phyloP scores from a whole-genome alignment of 2,888 invertebrate species.

The Antitype chi region DNA sequence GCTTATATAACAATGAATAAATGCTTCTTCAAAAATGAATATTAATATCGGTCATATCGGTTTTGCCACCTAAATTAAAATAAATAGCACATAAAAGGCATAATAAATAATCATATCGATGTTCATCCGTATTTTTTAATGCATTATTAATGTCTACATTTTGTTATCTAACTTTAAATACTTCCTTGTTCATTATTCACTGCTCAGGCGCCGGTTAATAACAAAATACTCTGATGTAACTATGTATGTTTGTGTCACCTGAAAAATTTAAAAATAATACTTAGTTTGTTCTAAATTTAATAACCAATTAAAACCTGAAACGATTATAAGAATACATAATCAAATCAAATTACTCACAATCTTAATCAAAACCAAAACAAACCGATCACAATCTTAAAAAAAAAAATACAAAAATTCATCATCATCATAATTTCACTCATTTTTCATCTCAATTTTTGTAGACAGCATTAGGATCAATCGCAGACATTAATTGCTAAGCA shows the following conservation, averaged over 20 bases:
- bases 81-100: background rate
- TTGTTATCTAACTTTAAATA: constrained; percentile 23
- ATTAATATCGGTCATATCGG: constrained; percentile 14
- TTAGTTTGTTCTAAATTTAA: background rate
- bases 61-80: background rate
- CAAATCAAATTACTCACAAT: background rate
- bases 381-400: no score
- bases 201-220: background rate
- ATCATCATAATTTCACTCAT: no score
- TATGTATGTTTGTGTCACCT: background rate
- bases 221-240: no score
- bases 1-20: background rate
- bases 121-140: constrained; percentile 21
- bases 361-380: no score
- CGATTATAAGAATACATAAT: background rate
- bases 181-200: constrained; percentile 34
- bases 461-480: background rate
- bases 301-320: background rate
- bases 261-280: background rate
- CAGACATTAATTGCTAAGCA: background rate
- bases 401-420: no score
- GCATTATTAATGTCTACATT: constrained; percentile 35
- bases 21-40: background rate
- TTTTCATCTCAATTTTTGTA: background rate
- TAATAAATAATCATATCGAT: constrained; percentile 16